phyloP scores from a whole-genome alignment of 2,888 invertebrate species.

The Carcina quercana region DNA sequence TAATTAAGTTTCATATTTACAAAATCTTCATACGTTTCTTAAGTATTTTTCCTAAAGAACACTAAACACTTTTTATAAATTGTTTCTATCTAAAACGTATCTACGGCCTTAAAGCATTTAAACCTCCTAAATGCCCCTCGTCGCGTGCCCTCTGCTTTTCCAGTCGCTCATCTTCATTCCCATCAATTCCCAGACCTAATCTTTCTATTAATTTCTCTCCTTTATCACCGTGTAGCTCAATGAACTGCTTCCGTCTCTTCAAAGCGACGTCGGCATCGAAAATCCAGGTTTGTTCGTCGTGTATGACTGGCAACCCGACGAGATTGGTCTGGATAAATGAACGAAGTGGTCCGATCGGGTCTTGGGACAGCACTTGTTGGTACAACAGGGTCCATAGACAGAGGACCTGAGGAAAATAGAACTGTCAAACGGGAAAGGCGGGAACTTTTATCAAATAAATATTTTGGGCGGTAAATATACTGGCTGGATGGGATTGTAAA shows the following conservation, averaged over 20 bases:
- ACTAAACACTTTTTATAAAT: too few species aligned
- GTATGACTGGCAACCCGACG: conserved; percentile 76
- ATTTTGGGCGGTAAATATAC: too few species aligned
- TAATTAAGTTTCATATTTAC: too few species aligned
- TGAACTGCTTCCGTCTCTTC: conserved; percentile 75
- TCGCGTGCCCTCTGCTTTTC: conserved; percentile 68
- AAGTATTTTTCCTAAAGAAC: too few species aligned
- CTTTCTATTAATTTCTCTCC: conserved; percentile 79
- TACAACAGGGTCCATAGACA: conserved; percentile 29
- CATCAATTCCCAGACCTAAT: conserved; percentile 78
- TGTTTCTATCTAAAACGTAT: too few species aligned
- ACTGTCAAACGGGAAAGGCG: conserved; percentile 19
- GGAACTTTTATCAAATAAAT: conserved; percentile 6
- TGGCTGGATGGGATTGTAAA: too few species aligned
- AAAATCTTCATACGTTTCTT: too few species aligned
- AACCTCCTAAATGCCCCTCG: conserved; percentile 71
- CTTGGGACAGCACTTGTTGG: conserved; percentile 25
- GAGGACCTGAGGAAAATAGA: conserved; percentile 36
- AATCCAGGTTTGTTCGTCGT: conserved; percentile 72
- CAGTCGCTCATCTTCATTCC: conserved; percentile 71
- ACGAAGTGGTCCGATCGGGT: conserved; percentile 38
- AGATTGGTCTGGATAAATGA: conserved; percentile 66
- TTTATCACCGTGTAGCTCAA: conserved; percentile 75
- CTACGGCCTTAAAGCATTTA: conserved; percentile 48
- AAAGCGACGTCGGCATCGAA: conserved; percentile 79